Percentiles rank a stretch among this genome's conserved stretches.
These are phyloP conservation scores for Rhinichthys osculus DNA, from an alignment of 2,797 vertebrate species.

Conservation along the genomic window DNA sequence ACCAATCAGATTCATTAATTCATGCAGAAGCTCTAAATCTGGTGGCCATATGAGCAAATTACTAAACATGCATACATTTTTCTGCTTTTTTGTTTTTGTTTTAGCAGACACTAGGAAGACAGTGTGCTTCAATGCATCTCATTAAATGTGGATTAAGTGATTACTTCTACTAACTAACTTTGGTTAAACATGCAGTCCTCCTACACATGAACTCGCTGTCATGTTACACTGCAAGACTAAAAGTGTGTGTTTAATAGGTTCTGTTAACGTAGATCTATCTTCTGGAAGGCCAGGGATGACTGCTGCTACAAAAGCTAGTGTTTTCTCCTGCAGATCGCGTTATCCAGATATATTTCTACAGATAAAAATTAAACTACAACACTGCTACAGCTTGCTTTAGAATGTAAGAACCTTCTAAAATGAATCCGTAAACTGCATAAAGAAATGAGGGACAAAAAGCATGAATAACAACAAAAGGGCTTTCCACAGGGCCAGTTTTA, in stretches of 20 bases:
- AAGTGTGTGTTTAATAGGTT: constrained; percentile 35
- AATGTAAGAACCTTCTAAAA: constrained; percentile 2
- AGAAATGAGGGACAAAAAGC: constrained; percentile 1
- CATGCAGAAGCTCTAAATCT: constrained; percentile 36
- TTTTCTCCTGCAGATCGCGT: constrained; percentile 31
- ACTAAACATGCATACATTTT: constrained; percentile 47
- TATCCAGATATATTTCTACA: constrained; percentile 23
- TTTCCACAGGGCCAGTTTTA: neutral
- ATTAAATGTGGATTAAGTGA: constrained; percentile 34
- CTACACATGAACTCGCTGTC: constrained; percentile 30
- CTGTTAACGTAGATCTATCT: neutral
- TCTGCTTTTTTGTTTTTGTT: neutral
- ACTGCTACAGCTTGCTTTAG: constrained; percentile 31
- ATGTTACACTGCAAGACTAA: constrained; percentile 37
- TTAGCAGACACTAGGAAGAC: constrained; percentile 57
- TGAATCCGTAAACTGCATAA: constrained; percentile 3
- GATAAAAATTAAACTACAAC: constrained; percentile 2
- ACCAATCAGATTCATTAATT: constrained; percentile 15
- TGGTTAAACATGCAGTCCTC: constrained; percentile 71
- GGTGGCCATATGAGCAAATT: constrained; percentile 18
- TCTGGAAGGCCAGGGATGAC: constrained; percentile 69
- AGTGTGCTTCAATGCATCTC: constrained; percentile 46
- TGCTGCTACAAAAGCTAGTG: constrained; percentile 71
- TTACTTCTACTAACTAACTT: constrained; percentile 65
- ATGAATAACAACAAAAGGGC: constrained; percentile 1